Evolutionary conservation across 2,797 vertebrate genomes (phyloP).

Genomic region (Tapera naevia): DNA sequence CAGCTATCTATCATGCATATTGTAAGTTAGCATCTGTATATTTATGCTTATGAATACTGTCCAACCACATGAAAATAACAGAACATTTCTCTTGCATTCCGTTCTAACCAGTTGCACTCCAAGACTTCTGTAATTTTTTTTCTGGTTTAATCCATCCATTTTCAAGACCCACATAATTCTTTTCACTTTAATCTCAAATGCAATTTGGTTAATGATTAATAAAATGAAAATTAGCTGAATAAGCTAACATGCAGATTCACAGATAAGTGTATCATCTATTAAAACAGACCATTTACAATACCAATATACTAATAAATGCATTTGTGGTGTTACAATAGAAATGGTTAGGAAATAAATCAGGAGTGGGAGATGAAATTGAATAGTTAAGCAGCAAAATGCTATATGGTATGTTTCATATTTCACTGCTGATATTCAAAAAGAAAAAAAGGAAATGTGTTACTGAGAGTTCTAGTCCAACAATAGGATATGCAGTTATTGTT

Average conservation of each 20-base stretch:
- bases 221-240: background rate
- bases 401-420: background rate
- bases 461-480: background rate
- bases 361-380: background rate
- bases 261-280: background rate
- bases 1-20: background rate
- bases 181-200: background rate
- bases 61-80: accelerated
- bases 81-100: background rate
- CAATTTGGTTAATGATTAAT: background rate
- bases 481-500: background rate
- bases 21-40: background rate
- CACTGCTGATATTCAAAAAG: background rate
- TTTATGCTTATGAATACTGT: accelerated
- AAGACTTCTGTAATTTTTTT: background rate
- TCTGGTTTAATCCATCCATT: background rate
- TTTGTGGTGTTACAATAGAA: background rate
- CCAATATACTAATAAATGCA: background rate
- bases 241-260: background rate
- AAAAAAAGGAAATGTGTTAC: background rate
- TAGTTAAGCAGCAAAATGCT: background rate
- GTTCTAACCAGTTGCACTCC: background rate
- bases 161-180: background rate
- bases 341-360: background rate
- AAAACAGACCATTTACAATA: background rate